Evolutionary conservation across 1,140 invertebrate species (phyloP), one percentile per base, ranked within the genome.

Genomic region (Drosophila chauvacae): DNA sequence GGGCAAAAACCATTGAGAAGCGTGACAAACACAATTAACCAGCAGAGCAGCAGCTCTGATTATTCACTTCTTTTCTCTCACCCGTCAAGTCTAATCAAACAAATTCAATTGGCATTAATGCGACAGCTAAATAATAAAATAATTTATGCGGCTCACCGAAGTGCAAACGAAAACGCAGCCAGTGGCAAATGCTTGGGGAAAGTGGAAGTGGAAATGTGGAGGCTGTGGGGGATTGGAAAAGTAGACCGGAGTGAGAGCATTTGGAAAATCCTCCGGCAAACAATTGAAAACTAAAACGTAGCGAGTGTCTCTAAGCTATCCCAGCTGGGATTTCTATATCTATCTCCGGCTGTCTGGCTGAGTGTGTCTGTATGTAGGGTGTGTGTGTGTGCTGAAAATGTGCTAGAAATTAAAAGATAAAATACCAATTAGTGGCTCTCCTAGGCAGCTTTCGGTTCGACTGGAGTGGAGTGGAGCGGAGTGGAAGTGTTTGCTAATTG

Each of bases 331-430:
- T 60, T 71, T 57, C 64, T 69, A 35, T 69, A 57, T 47, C 35
- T 23, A 35, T 56, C 33, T 26, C 35, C 37, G 35, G 11, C 26
- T 48, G 51, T 33, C 28, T 50, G 72, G 20, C 37, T 48, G 28
- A 18, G 53, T 42, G 30, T 55, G 61, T 26, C 30, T 39, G 53
- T 66, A 39, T 51, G 30, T 30, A 30, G 33, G 48, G 60, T 26
- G 10, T 23, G 51, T 73, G 51, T 73, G 35, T 76, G 56, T 64
- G 53, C 30, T 76, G 75, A 59, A 79, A 79, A 73, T 86, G 55
- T 84, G 71, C 66, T 76, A 55, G 65, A 87, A 86, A 86, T 90
- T 88, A 90, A 90, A 81, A 88, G 84, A 88, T 88, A 90, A 88
- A 88, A 88, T 78, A 84, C 41, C 85, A 88, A 88, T 88, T 88